These are phyloP conservation scores for Drosophila sordidula DNA, from an alignment of 2,888 invertebrate species.

Conservation along the genomic window DNA sequence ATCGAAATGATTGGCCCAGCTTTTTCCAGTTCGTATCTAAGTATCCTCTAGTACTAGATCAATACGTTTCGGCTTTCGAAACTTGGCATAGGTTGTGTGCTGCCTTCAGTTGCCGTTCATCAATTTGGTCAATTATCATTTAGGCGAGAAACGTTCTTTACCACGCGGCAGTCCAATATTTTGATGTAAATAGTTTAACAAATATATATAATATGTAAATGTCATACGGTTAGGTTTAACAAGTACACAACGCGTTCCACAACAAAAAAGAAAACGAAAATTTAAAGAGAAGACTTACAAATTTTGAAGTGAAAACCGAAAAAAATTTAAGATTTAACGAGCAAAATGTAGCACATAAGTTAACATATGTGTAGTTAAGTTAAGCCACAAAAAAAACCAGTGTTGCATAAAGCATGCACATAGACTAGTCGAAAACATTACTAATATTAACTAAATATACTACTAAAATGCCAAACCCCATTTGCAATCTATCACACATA, in stretches of 20 bases:
- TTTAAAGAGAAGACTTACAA: slow-evolving; percentile 59
- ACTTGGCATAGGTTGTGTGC: slow-evolving; percentile 74
- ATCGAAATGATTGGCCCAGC: slow-evolving; percentile 25
- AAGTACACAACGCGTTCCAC: slow-evolving; percentile 75
- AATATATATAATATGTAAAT: slow-evolving; percentile 47
- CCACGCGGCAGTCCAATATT: slow-evolving; percentile 62
- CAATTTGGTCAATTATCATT: slow-evolving; percentile 78
- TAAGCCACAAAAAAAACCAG: slow-evolving; percentile 42
- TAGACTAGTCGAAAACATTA: slow-evolving; percentile 60
- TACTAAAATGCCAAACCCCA: slow-evolving; percentile 42
- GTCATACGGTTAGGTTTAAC: slow-evolving; percentile 55
- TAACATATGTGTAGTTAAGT: slow-evolving; percentile 64
- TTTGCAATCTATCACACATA: slow-evolving; percentile 43
- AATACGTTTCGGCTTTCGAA: slow-evolving; percentile 29
- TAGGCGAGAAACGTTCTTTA: slow-evolving; percentile 37
- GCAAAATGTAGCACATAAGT: slow-evolving; percentile 63
- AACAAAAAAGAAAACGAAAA: slow-evolving; percentile 33
- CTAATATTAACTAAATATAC: slow-evolving; percentile 35
- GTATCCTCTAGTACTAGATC: slow-evolving; percentile 34
- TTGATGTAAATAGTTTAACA: slow-evolving; percentile 69
- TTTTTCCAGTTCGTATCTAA: slow-evolving; percentile 25
- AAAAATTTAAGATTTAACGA: slow-evolving; percentile 40
- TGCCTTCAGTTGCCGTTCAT: slow-evolving; percentile 69
- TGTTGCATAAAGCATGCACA: slow-evolving; percentile 46
- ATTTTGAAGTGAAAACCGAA: slow-evolving; percentile 51